A percentile compares a stretch with the other conserved stretches of the same genome.
phyloP scores from a whole-genome alignment of 37 sponge, comb jelly and placozoan genomes.

The Beroe ovata region DNA sequence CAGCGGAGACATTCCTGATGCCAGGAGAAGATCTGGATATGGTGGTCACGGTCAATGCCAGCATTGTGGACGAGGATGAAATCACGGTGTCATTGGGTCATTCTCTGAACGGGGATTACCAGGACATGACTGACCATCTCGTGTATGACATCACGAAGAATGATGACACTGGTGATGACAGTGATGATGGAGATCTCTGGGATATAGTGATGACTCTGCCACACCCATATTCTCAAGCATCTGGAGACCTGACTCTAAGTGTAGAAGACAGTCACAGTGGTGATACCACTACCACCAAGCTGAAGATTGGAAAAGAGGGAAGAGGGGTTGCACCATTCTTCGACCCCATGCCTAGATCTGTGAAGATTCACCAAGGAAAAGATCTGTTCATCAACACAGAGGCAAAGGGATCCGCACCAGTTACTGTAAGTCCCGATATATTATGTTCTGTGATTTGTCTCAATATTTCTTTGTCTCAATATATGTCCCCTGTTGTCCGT shows the following conservation, averaged over 20 bases:
- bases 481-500: too few species aligned
- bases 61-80: conserved; percentile 5
- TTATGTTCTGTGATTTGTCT: too few species aligned
- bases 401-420: conserved; percentile 2
- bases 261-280: not conserved
- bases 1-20: not conserved
- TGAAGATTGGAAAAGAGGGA: conserved; percentile 6
- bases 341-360: not conserved
- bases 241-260: conserved; percentile 27
- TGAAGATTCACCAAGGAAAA: not conserved
- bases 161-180: not conserved
- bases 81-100: not conserved
- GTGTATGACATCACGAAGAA: not conserved
- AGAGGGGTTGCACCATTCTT: conserved; percentile 25
- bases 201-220: not conserved
- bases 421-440: not conserved
- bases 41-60: not conserved
- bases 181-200: not conserved
- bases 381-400: not conserved
- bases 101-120: not conserved
- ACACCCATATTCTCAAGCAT: not conserved
- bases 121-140: not conserved
- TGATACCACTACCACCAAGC: not conserved
- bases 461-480: too few species aligned
- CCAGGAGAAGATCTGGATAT: conserved; percentile 17